These are phyloP conservation scores for Etia nguti DNA, from an alignment of 2,113 vertebrate species.

Conservation along the genomic window DNA sequence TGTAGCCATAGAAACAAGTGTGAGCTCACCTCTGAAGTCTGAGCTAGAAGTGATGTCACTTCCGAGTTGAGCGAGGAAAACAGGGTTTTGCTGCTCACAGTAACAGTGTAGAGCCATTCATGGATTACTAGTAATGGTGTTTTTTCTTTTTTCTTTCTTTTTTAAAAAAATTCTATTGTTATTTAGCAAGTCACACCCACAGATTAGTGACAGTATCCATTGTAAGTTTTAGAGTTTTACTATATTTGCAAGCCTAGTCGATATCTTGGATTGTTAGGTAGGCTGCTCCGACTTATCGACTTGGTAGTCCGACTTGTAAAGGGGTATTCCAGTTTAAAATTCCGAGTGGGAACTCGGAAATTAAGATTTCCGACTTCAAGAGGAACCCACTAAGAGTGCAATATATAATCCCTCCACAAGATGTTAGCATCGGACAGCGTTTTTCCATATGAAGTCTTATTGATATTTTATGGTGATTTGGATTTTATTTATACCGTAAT, in stretches of 20 bases:
- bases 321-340: neutral
- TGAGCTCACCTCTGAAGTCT: neutral
- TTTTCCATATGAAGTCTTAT: neutral
- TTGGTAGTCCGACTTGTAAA: neutral
- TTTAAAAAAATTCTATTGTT: neutral
- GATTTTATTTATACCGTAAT: neutral
- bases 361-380: too few relatives aligned
- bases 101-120: neutral
- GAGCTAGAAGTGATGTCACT: neutral
- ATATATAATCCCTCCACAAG: slow-evolving; percentile 9
- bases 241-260: neutral
- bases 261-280: neutral
- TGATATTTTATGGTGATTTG: neutral
- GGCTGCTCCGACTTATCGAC: neutral
- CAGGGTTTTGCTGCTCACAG: neutral
- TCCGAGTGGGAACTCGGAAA: neutral
- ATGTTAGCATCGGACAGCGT: neutral
- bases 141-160: neutral
- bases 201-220: neutral
- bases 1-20: slow-evolving; percentile 49
- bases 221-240: neutral
- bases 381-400: neutral
- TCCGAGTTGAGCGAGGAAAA: neutral
- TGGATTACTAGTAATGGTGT: neutral
- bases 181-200: neutral